Conservation (phyloP, 2,888 invertebrate species). For the Idaea aversata region DNA sequence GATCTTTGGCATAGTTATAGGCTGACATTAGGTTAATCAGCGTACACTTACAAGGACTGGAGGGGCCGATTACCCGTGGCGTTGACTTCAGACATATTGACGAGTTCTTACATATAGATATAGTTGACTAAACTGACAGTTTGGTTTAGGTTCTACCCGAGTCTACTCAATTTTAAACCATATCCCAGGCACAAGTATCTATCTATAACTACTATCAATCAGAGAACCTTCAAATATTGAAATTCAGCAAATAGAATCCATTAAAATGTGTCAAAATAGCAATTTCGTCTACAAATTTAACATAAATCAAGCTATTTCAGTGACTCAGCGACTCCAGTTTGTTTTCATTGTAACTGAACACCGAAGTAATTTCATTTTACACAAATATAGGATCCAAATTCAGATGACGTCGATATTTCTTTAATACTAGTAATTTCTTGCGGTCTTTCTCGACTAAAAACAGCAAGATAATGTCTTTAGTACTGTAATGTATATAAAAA, state of each 20-base stretch:
- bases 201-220: not conserved
- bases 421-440: not conserved
- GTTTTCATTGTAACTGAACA: not conserved
- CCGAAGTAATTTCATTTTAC: not conserved
- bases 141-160: too few relatives aligned
- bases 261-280: not conserved
- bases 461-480: too few relatives aligned
- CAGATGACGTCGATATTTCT: not conserved
- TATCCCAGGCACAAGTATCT: too few relatives aligned
- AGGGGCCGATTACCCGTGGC: too few relatives aligned
- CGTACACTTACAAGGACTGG: too few relatives aligned
- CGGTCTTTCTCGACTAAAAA: not conserved
- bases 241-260: not conserved
- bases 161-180: too few relatives aligned
- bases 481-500: too few relatives aligned
- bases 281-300: not conserved
- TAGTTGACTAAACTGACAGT: too few relatives aligned
- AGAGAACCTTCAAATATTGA: not conserved
- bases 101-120: too few relatives aligned
- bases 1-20: too few relatives aligned
- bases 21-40: too few relatives aligned
- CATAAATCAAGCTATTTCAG: not conserved
- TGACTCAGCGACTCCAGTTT: not conserved
- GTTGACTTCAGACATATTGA: too few relatives aligned
- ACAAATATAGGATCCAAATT: not conserved